Evolutionary conservation across 92 coral and sea anemone genomes (phyloP), one percentile per base, ranked within the genome.

Genomic region (Blastomussa wellsi): DNA sequence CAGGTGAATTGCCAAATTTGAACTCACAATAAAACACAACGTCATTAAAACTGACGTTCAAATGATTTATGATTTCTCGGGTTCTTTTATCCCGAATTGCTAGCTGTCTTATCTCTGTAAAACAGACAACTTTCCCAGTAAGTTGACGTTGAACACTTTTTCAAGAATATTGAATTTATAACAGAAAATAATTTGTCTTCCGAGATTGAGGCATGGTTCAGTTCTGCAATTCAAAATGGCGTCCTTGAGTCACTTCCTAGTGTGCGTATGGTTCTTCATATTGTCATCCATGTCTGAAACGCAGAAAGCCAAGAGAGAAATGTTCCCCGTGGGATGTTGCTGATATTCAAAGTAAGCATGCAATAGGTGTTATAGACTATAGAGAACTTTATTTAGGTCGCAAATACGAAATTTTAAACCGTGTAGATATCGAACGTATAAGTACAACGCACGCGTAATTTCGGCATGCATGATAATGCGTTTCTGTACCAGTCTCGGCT

Each of bases 31-130:
- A 74, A n/a, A 59, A 83, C 53, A 83, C 39, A 24, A n/a, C 5
- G 10, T 51, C 86, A 74, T 83, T 75, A 57, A 60, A 44, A 39
- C 59, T 83, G 87, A 55, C 87, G 55, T 44, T 20, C 47, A 67
- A 64, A 28, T 83, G 87, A 83, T 83, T 83, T 83, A 83, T 83
- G 79, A 83, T 51, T 83, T 55, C 80, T 83, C 87, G 74, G 80
- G 60, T 36, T 17, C 80, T 83, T 83, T 83, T 8, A 74, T 59
- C 55, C 37, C 39, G 36, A 72, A 55, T 44, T 72, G 77, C 80
- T 73, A 26, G 59, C 73, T 60, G 73, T 74, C 73, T 55, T 83
- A 41, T 74, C 44, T 74, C 68, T 19, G 33, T 48, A 44, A 82
- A 83, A 60, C 53, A 83, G 73, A 74, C 78, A 60, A 74, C 62